phyloP scores from a whole-genome alignment of 1,140 invertebrate genomes.

The Popillia japonica region DNA sequence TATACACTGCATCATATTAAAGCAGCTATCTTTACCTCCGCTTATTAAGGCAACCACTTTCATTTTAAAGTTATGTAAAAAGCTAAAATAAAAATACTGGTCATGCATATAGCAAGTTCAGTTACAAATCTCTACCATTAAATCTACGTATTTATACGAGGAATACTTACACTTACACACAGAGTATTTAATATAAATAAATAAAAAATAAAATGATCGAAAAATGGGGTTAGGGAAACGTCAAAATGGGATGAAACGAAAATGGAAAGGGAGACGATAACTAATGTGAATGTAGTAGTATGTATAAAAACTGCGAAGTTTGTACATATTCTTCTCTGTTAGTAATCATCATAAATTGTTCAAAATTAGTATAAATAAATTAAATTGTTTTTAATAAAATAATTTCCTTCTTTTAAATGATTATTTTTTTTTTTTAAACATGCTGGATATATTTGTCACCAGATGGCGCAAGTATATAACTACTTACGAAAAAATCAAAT shows the following conservation, averaged over 20 bases:
- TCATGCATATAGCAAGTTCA: background rate
- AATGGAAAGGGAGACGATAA: background rate
- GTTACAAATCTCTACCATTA: background rate
- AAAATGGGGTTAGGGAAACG: background rate
- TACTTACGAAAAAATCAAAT: no score
- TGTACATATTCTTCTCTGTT: no score
- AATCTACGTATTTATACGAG: background rate
- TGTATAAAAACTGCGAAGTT: no score
- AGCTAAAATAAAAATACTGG: background rate
- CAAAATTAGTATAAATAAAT: no score
- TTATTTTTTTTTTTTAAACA: no score
- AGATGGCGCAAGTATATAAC: no score
- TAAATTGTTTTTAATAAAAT: no score
- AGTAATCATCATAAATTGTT: no score
- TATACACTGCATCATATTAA: slow-evolving; percentile 98
- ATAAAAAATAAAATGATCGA: background rate
- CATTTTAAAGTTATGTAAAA: slow-evolving; percentile 65
- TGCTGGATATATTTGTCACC: no score
- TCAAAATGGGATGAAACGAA: background rate
- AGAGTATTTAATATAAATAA: background rate
- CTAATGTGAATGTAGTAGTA: no score
- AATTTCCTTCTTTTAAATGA: no score
- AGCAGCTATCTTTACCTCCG: slow-evolving; percentile 99
- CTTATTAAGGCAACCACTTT: slow-evolving; percentile 90
- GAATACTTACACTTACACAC: background rate